Base-by-base conservation (phyloP, 2,888 invertebrate species). In the Scaptomyza tumidula region DNA sequence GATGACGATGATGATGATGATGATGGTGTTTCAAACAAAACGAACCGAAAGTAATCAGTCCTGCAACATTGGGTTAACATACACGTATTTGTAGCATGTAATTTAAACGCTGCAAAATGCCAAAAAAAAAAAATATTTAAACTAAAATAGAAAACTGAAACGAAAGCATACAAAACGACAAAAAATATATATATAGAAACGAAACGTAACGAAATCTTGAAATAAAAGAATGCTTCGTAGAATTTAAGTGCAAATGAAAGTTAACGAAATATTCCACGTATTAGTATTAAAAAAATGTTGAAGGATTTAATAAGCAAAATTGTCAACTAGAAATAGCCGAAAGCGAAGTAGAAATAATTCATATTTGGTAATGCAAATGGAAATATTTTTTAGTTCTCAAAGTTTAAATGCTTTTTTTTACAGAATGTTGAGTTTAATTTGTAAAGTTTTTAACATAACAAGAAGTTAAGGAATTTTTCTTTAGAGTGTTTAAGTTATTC, bases 51-150 rank as follows among this genome's bases (percentile, higher is more conserved):
- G 46, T 71, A 76, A 80, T 87, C 86, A 86, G 86, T 86, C 81
- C 83, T 86, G 88, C 81, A 86, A 85, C 85, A 83, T 75, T 75
- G 81, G 86, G 86, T 88, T 88, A 86, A 86, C 85, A 88, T 80
- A 78, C 75, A 85, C 65, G 82, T 71, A 86, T 72, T 83, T 83
- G 80, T 83, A 86, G 86, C 79, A 70, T 62, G 73, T 73, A 73
- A 75, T 75, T 75, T 67, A 76, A 57, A 19, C 53, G 48, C 46
- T 50, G 55, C 66, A 53, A 48, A 24, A 60, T 24, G 54, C 46
- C 43, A 45, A 37, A 67, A 31, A 52, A 57, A 58, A 62, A 48
- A 48, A 57, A n/a, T n/a, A n/a, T 52, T 54, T 29, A 39, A 53
- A 35, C 50, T 54, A 61, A 63, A n/a, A 43, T 11, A 43, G 50